Base-by-base conservation (phyloP, 2,797 vertebrate genomes). In the Rachycentron canadum region DNA sequence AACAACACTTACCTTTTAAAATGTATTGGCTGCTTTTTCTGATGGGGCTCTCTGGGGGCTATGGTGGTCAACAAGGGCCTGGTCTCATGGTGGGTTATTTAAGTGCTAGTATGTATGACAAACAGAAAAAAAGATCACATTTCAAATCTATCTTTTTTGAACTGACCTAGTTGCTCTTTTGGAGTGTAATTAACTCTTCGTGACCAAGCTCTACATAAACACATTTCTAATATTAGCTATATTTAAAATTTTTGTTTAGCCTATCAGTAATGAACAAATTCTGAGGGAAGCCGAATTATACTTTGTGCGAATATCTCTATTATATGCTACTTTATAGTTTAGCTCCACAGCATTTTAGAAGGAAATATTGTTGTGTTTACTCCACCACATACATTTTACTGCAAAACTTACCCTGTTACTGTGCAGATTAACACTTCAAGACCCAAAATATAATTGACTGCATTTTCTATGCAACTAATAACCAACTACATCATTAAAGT, bases 51-150 rank as follows among this genome's bases (percentile, higher is more conserved):
- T 84, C 36, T 76, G 69, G 70, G 64, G 62, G 52, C 70, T 55
- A 40, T 69, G 75, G 68, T 69, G 56, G 69, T 76, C 84, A 85
- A 78, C 66, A 76, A 65, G 69, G 32, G 38, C 64, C 47, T 36
- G 65, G 74, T 89, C 70, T 69, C 61, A 76, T 83, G 74, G 76
- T 26, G 14, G 4, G 61, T 56, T 89, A 86, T 85, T 89, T 83
- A 73, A 71, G 71, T 78, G 53, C 58, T 13, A 7, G 63, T 70
- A 74, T 83, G 81, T 47, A 79, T 86, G 70, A 65, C 69, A 84
- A 88, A 86, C 73, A 76, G 67, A 49, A 41, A 70, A 74, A 86
- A 75, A 76, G 79, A 73, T 92, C 85, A 77, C 55, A 77, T 90
- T 76, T 87, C 83, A 73, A 73, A 81, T 76, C 38, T 63, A 23